Evolutionary conservation across 2,888 invertebrate genomes (phyloP).

Genomic region (Oxyteleia sp.): DNA sequence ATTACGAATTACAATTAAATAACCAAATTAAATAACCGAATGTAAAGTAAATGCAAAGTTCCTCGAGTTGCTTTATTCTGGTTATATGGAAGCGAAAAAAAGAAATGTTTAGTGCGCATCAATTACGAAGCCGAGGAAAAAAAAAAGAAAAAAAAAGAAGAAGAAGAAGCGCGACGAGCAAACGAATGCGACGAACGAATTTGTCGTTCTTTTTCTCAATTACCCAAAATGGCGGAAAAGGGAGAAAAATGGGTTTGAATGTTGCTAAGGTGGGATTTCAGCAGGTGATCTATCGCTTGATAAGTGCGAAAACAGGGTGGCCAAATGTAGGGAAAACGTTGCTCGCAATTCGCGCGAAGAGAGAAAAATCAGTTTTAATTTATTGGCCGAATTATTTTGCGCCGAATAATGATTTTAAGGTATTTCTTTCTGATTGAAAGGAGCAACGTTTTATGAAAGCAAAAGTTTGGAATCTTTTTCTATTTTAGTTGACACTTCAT

Average conservation of each 20-base stretch:
- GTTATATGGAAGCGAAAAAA: slow-evolving; percentile 7
- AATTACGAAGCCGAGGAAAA: slow-evolving; percentile 29
- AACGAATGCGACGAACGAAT: slow-evolving; percentile 17
- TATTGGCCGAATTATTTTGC: too few relatives aligned
- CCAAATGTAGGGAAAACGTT: slow-evolving; percentile 46
- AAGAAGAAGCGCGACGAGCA: slow-evolving; percentile 5
- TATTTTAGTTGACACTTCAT: too few relatives aligned
- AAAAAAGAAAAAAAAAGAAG: too few relatives aligned
- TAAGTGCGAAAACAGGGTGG: slow-evolving; percentile 43
- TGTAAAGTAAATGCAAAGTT: slow-evolving; percentile 28
- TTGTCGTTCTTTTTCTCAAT: slow-evolving; percentile 50
- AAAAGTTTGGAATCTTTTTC: too few relatives aligned
- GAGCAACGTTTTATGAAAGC: too few relatives aligned
- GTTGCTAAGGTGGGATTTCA: slow-evolving; percentile 56
- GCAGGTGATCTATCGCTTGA: slow-evolving; percentile 58
- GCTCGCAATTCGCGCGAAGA: slow-evolving; percentile 3
- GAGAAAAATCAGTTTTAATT: too few relatives aligned
- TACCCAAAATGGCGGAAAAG: slow-evolving; percentile 46
- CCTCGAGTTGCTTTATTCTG: slow-evolving; percentile 24
- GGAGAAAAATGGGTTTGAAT: slow-evolving; percentile 55
- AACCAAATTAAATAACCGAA: slow-evolving; percentile 41
- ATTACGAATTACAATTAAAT: slow-evolving; percentile 7
- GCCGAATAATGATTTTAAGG: too few relatives aligned
- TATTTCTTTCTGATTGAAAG: too few relatives aligned
- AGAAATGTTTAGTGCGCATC: slow-evolving; percentile 28